These are phyloP conservation scores for Trichonephila inaurata DNA, from an alignment of 1,140 invertebrate genomes.

Conservation along the genomic window DNA sequence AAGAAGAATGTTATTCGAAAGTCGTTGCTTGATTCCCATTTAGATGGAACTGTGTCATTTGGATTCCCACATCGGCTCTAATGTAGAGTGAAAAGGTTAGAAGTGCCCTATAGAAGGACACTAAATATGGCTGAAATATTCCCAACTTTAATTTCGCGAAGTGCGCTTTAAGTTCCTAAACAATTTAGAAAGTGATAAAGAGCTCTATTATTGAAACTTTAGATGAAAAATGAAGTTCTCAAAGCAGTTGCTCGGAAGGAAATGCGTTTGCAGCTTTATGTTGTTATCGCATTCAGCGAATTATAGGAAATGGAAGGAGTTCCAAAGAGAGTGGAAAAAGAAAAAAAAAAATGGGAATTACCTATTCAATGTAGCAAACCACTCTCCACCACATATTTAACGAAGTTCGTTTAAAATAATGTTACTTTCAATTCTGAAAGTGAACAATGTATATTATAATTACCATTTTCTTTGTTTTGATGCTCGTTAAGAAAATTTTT, in stretches of 20 bases:
- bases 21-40: slow-evolving; percentile 11
- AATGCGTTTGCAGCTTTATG: slow-evolving; percentile 1
- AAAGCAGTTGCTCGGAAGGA: neutral
- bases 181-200: slow-evolving; percentile 58
- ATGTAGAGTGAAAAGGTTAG: slow-evolving; percentile 35
- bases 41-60: slow-evolving; percentile 48
- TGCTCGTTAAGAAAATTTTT: too few relatives aligned
- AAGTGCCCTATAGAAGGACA: slow-evolving; percentile 7
- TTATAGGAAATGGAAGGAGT: neutral
- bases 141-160: slow-evolving; percentile 55
- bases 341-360: neutral
- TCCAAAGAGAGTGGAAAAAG: neutral
- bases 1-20: slow-evolving; percentile 7
- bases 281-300: neutral
- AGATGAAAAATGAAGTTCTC: slow-evolving; percentile 44
- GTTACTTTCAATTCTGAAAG: neutral
- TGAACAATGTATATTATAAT: neutral
- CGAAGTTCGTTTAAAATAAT: neutral
- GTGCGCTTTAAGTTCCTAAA: slow-evolving; percentile 45
- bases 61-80: slow-evolving; percentile 4
- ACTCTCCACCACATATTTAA: neutral
- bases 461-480: too few relatives aligned
- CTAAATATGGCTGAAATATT: slow-evolving; percentile 45
- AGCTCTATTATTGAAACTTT: slow-evolving; percentile 43
- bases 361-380: neutral